phyloP scores from a whole-genome alignment of 2,888 invertebrate species.

The Corbicula japonica region DNA sequence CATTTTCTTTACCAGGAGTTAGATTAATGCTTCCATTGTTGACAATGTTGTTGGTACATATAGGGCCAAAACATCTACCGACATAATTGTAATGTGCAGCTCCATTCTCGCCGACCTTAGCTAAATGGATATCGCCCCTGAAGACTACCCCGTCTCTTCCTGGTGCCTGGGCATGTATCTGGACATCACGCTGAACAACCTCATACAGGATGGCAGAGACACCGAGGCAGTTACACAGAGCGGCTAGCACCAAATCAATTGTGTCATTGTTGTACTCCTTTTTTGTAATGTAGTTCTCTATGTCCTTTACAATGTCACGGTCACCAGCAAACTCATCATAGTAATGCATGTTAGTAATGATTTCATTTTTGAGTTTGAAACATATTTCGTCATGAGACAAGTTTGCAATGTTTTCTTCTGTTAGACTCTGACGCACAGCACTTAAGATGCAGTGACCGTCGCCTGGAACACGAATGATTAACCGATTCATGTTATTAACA shows the following conservation, averaged over 20 bases:
- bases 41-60: too few species aligned
- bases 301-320: conserved; percentile 9
- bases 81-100: conserved; percentile 21
- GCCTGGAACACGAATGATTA: conserved; percentile 13
- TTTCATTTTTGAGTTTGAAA: conserved; percentile 24
- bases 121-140: conserved; percentile 12
- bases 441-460: conserved; percentile 31
- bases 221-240: conserved; percentile 22
- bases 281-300: conserved; percentile 20
- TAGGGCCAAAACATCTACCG: not conserved
- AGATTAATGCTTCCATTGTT: too few species aligned
- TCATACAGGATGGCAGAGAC: conserved; percentile 17
- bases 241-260: conserved; percentile 33
- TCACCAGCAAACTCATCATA: conserved; percentile 12
- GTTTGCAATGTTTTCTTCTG: conserved; percentile 6
- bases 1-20: too few species aligned
- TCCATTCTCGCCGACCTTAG: not conserved
- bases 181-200: conserved; percentile 10
- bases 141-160: conserved; percentile 6
- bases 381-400: conserved; percentile 18
- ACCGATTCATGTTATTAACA: not conserved
- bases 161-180: conserved; percentile 9
- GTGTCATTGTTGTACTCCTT: conserved; percentile 35
- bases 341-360: conserved; percentile 13
- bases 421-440: conserved; percentile 13